Evolutionary conservation across 2,113 vertebrate species (phyloP).

Genomic region (Ptilorrhoa leucosticta): DNA sequence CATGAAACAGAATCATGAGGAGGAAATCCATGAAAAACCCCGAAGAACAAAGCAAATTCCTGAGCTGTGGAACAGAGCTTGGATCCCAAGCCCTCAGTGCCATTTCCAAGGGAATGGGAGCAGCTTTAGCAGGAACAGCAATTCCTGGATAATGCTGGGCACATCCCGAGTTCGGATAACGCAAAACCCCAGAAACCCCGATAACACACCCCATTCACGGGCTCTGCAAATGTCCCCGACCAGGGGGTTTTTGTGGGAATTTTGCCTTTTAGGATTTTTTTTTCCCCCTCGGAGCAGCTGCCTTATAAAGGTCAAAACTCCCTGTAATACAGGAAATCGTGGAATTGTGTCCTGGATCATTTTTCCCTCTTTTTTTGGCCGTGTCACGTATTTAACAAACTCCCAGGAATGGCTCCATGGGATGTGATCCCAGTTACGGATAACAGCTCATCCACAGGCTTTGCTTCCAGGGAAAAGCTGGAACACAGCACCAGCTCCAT

Average conservation of each 20-base stretch:
- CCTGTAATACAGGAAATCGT: background rate
- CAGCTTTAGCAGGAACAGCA: background rate
- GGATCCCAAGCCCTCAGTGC: background rate
- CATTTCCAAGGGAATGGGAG: background rate
- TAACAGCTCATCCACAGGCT: background rate
- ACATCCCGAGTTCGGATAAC: background rate
- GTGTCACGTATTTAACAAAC: background rate
- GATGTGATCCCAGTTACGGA: background rate
- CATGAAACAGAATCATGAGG: background rate
- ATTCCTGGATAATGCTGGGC: background rate
- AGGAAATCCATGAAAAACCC: background rate
- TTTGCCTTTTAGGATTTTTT: background rate
- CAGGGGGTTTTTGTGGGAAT: rapidly evolving
- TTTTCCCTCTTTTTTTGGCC: background rate
- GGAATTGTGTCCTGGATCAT: background rate
- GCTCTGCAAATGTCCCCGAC: background rate
- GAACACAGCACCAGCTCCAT: background rate
- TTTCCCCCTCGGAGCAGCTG: background rate
- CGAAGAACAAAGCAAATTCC: background rate
- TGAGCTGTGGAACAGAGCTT: background rate
- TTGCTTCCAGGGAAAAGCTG: background rate
- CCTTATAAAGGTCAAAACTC: background rate
- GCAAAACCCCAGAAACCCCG: background rate
- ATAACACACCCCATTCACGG: background rate
- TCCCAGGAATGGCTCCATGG: background rate